Conservation (phyloP, 2,888 invertebrate species). For the Bimastos eiseni region DNA sequence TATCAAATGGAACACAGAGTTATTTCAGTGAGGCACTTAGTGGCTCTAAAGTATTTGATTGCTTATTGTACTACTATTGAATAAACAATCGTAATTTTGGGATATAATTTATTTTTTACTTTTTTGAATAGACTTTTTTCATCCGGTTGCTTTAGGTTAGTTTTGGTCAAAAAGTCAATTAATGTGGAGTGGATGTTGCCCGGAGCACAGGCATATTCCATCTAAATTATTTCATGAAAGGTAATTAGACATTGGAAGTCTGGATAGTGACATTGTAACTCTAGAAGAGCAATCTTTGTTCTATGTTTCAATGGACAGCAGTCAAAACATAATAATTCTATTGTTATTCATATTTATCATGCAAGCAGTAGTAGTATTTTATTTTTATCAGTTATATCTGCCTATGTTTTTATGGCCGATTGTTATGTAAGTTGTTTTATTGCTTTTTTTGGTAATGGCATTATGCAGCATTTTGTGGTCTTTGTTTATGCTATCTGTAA, state of each 20-base stretch:
- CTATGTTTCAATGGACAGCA: neutral
- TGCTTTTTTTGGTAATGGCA: conserved; percentile 2
- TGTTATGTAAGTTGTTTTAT: neutral
- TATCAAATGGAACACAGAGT: neutral
- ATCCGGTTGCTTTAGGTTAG: neutral
- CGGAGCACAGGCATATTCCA: neutral
- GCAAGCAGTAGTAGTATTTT: neutral
- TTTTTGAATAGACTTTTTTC: neutral
- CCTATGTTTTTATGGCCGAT: neutral
- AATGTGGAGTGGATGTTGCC: neutral
- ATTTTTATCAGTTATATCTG: neutral
- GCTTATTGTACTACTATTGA: neutral
- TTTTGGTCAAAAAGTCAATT: neutral
- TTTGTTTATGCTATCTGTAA: neutral
- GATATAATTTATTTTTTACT: neutral
- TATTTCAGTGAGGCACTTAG: no score
- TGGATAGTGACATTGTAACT: no score
- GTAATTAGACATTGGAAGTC: neutral
- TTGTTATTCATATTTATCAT: neutral
- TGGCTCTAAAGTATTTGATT: neutral
- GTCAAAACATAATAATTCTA: neutral
- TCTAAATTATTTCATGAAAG: neutral
- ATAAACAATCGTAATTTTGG: neutral
- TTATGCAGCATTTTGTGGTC: conserved; percentile 13
- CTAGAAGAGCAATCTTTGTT: neutral